Evolutionary conservation across 2,113 vertebrate species (phyloP), one percentile per base, ranked within the genome.

Genomic region (Stegastes partitus): DNA sequence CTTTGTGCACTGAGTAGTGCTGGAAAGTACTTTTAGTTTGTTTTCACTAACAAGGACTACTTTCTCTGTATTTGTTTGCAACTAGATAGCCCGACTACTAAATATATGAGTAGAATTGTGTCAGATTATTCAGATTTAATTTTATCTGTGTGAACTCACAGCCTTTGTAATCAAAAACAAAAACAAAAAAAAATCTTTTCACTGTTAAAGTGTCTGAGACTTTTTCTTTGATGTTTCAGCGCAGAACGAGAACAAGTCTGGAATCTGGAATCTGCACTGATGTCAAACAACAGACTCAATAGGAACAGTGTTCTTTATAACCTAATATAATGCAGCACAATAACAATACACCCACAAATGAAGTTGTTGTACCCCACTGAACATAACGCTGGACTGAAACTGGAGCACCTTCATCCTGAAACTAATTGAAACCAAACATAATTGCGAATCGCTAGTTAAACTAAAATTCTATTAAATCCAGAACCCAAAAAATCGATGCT

Each of bases 141-240:
- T 37, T 11, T 1, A 15, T 59, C 11, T 44, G 15, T 44, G 11
- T 10, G 44, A 0, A 4, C 37, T 37, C 22, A 18, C 21, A 23
- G 0, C 47, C 64, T 18, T 67, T 53, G 6, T 28, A 53, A 42
- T 54, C 44, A 15, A 45, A 74, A 37, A 80, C 19, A 42, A 83
- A 53, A 7, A 1, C 31, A 1, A 1, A 15, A 15, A 42, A 42
- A 15, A 42, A 39, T 11, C 8, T 16, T 54, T 47, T 37, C 26
- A 22, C 11, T 57, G 56, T 49, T 53, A 2, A 55, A 65, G 25
- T 59, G 18, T 55, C 23, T 57, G 18, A 23, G 55, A n/a, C 26
- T 37, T 44, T 49, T 37, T 11, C 44, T 51, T 51, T 51, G 61
- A 65, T 62, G 47, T 49, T 31, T 5, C 61, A 49, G 42, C 34